Conservation (phyloP, 2,113 vertebrate genomes). For the Dipodomys spectabilis region DNA sequence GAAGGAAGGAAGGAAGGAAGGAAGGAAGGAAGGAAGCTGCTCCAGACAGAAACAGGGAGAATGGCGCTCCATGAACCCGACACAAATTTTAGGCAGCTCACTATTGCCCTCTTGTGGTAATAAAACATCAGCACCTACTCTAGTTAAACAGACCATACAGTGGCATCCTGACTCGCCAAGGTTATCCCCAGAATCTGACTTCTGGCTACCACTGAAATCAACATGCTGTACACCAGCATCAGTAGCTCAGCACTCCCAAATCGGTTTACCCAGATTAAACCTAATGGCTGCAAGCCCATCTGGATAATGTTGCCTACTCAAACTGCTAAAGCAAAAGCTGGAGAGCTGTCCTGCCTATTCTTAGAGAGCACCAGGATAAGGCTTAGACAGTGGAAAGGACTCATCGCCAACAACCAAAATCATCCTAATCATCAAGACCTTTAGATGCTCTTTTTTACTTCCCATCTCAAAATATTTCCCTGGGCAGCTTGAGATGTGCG, state of each 20-base stretch:
- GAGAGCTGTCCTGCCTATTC: neutral
- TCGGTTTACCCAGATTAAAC: neutral
- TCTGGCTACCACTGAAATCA: neutral
- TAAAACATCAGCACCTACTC: neutral
- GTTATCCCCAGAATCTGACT: constrained; percentile 34
- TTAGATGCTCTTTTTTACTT: constrained; percentile 27
- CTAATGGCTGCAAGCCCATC: neutral
- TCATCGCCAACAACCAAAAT: neutral
- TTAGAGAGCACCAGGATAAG: neutral
- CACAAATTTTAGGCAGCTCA: constrained; percentile 15
- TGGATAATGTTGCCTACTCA: neutral
- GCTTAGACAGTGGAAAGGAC: neutral
- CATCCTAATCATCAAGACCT: neutral
- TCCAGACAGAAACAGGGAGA: neutral
- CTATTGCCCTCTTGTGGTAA: constrained; percentile 72
- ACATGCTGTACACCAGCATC: neutral
- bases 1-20: no score
- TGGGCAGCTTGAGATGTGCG: neutral
- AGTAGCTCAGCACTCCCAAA: neutral
- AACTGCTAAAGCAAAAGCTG: neutral
- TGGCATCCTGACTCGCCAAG: neutral
- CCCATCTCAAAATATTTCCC: constrained; percentile 30
- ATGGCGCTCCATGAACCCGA: neutral
- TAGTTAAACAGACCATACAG: neutral
- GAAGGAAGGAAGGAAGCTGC: neutral